Percentiles rank a stretch among this genome's conserved stretches.
phyloP scores from a whole-genome alignment of 2,113 vertebrate species.

The Cyprinodon tularosa region DNA sequence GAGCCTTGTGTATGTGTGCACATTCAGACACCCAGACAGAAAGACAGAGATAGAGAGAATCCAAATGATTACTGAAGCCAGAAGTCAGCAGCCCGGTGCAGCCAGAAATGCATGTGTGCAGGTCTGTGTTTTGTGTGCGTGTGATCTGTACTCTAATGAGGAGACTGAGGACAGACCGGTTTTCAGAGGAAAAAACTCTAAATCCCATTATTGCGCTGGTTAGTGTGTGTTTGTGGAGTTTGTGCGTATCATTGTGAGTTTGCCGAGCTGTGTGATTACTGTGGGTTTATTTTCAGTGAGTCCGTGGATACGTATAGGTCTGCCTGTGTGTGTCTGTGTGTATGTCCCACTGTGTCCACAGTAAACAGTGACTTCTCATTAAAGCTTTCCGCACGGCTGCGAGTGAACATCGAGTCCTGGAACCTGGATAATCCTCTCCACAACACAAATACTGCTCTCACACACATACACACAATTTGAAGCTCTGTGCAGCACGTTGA shows the following conservation, averaged over 20 bases:
- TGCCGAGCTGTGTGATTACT: slow-evolving; percentile 24
- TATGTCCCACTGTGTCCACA: slow-evolving; percentile 61
- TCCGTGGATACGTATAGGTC: slow-evolving; percentile 26
- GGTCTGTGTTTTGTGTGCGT: slow-evolving; percentile 33
- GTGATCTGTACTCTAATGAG: slow-evolving; percentile 61
- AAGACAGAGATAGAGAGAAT: slow-evolving; percentile 37
- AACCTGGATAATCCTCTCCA: slow-evolving; percentile 73
- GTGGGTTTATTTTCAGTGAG: slow-evolving; percentile 25
- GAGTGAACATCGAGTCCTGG: slow-evolving; percentile 53
- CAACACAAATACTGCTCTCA: slow-evolving; percentile 17
- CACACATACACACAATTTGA: slow-evolving; percentile 26
- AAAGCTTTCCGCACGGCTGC: slow-evolving; percentile 73
- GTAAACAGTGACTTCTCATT: slow-evolving; percentile 74
- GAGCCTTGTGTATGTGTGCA: not conserved
- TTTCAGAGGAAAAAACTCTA: slow-evolving; percentile 67
- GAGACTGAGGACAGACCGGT: slow-evolving; percentile 66
- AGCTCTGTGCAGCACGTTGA: slow-evolving; percentile 46
- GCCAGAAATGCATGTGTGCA: slow-evolving; percentile 38
- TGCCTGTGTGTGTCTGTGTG: slow-evolving; percentile 30
- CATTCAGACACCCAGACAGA: slow-evolving; percentile 7
- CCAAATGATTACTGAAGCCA: slow-evolving; percentile 66
- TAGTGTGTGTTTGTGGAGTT: slow-evolving; percentile 44
- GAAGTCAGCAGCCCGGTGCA: slow-evolving; percentile 42
- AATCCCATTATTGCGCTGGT: slow-evolving; percentile 74
- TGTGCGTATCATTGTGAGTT: slow-evolving; percentile 26